These are phyloP conservation scores for Harpalus rufipes DNA, from an alignment of 2,888 invertebrate species.

Conservation along the genomic window DNA sequence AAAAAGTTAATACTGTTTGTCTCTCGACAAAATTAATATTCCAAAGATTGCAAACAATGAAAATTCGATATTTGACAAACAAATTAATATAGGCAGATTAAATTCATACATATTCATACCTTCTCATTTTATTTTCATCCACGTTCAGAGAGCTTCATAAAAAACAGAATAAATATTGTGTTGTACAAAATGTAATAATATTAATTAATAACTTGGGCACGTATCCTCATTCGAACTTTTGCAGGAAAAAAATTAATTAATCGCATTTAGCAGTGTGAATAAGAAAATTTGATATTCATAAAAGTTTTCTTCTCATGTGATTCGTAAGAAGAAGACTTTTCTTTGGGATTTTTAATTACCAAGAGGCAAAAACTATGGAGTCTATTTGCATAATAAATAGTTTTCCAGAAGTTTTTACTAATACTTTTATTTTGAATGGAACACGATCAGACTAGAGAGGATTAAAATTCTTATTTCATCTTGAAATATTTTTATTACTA, in stretches of 20 bases:
- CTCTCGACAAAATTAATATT: slow-evolving; percentile 36
- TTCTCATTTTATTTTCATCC: slow-evolving; percentile 43
- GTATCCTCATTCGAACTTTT: slow-evolving; percentile 20
- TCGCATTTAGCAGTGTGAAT: slow-evolving; percentile 26
- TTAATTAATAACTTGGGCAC: slow-evolving; percentile 15
- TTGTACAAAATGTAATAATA: slow-evolving; percentile 8
- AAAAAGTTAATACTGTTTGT: slow-evolving; percentile 33
- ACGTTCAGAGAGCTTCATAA: slow-evolving; percentile 7
- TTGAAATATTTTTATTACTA: no score
- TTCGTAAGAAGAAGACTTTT: slow-evolving; percentile 34
- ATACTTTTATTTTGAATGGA: slow-evolving; percentile 3
- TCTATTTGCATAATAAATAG: slow-evolving; percentile 60
- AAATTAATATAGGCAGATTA: slow-evolving; percentile 38
- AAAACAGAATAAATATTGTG: slow-evolving; percentile 34
- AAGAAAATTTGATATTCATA: slow-evolving; percentile 53
- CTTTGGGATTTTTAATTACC: slow-evolving; percentile 56
- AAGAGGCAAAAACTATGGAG: slow-evolving; percentile 29
- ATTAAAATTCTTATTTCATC: no score
- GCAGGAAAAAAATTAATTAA: slow-evolving; percentile 33
- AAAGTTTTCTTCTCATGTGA: slow-evolving; percentile 58
- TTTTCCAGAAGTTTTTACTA: slow-evolving; percentile 28
- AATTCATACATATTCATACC: slow-evolving; percentile 39
- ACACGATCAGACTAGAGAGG: background rate
- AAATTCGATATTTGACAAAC: slow-evolving; percentile 46
- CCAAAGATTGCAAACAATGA: slow-evolving; percentile 45